phyloP scores from a whole-genome alignment of 2,888 invertebrate genomes.

The Parascotia fuliginaria region DNA sequence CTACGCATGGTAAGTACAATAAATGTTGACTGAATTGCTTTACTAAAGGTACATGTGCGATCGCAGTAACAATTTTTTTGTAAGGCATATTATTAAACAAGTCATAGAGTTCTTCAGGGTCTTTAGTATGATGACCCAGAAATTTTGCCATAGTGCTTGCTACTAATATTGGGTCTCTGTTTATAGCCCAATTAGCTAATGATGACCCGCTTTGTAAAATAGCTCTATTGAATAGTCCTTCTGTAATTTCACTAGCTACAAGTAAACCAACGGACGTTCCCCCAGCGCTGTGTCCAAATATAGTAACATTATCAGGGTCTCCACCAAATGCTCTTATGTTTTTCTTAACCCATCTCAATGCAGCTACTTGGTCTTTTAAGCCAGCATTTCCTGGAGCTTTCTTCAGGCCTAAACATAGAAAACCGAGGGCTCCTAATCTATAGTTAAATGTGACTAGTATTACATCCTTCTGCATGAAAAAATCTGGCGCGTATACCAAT shows the following conservation, averaged over 20 bases:
- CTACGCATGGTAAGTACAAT: constrained; percentile 63
- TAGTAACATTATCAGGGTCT: constrained; percentile 64
- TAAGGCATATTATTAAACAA: constrained; percentile 58
- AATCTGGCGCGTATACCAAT: constrained; percentile 61
- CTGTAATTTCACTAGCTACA: constrained; percentile 60
- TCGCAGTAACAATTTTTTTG: constrained; percentile 54
- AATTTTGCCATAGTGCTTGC: constrained; percentile 65
- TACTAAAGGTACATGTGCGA: constrained; percentile 55
- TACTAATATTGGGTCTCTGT: constrained; percentile 62
- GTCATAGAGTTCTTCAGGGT: constrained; percentile 66
- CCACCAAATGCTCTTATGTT: constrained; percentile 71
- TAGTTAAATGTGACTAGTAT: constrained; percentile 72
- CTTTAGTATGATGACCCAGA: constrained; percentile 59
- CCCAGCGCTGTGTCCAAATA: constrained; percentile 73
- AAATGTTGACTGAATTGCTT: constrained; percentile 52
- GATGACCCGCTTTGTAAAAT: constrained; percentile 75
- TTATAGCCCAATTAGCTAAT: constrained; percentile 65
- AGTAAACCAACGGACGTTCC: constrained; percentile 58
- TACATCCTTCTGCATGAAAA: constrained; percentile 62
- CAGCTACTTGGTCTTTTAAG: constrained; percentile 69
- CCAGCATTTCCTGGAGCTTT: constrained; percentile 72
- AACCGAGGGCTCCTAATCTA: constrained; percentile 65
- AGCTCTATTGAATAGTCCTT: constrained; percentile 67
- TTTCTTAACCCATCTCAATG: constrained; percentile 66
- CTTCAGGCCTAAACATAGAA: constrained; percentile 64